Conservation (phyloP, 2,888 invertebrate genomes). For the Netelia fuscicornis region DNA sequence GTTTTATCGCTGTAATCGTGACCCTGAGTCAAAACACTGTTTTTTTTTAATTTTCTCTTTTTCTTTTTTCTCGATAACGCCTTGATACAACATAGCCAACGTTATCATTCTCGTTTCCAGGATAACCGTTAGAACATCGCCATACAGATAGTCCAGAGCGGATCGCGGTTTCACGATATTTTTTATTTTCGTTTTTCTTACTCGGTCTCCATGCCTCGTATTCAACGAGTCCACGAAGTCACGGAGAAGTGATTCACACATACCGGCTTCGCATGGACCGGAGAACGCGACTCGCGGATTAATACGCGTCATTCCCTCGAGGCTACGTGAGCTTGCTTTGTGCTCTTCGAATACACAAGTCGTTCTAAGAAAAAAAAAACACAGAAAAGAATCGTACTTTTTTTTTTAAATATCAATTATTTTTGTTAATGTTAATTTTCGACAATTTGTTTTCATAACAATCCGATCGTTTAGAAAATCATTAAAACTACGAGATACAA, state of each 20-base stretch:
- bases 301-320: conserved; percentile 56
- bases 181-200: neutral
- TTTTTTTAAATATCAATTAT: neutral
- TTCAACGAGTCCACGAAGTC: conserved; percentile 19
- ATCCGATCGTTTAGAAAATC: too few species aligned
- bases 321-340: conserved; percentile 32
- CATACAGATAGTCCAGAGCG: conserved; percentile 10
- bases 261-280: conserved; percentile 53
- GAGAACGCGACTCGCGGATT: conserved; percentile 47
- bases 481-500: too few species aligned
- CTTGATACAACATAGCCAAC: conserved; percentile 3
- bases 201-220: conserved; percentile 34
- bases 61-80: neutral
- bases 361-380: neutral
- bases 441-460: neutral
- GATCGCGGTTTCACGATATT: conserved; percentile 8
- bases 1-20: conserved; percentile 24
- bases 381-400: too few species aligned
- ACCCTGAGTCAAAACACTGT: conserved; percentile 11
- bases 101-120: conserved; percentile 50
- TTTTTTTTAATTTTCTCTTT: neutral
- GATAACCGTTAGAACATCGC: conserved; percentile 38
- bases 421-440: too few species aligned
- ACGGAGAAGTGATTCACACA: conserved; percentile 55
- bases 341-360: neutral